phyloP scores from a whole-genome alignment of 2,113 vertebrate species.

The Uropsilus gracilis region DNA sequence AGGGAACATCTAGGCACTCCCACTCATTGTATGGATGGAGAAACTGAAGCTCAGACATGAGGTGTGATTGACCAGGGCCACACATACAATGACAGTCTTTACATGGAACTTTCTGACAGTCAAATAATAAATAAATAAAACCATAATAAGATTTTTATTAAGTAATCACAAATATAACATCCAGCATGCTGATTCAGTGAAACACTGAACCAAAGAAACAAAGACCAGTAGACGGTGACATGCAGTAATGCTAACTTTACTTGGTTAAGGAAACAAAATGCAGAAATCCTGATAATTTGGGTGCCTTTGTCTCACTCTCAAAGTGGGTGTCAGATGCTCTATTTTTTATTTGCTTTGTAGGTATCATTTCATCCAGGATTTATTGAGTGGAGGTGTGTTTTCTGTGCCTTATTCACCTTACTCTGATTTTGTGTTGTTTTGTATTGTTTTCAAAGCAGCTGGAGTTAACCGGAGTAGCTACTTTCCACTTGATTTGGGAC shows the following conservation, averaged over 20 bases:
- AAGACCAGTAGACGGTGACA: not conserved
- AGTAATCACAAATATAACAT: constrained; percentile 15
- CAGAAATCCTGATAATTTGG: rapidly evolving
- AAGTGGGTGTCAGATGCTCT: not conserved
- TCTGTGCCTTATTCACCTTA: not conserved
- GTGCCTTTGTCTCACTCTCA: not conserved
- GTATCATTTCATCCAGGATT: constrained; percentile 23
- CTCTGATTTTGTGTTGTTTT: too few relatives aligned
- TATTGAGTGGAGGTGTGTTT: not conserved
- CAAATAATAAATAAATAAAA: not conserved
- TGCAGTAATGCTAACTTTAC: constrained; percentile 33
- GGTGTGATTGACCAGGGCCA: not conserved
- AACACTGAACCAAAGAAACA: not conserved
- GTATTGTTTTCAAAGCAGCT: not conserved
- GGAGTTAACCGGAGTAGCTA: not conserved
- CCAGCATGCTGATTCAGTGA: too few relatives aligned
- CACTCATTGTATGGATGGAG: not conserved
- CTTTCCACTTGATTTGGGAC: not conserved
- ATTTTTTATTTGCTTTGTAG: not conserved
- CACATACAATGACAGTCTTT: not conserved
- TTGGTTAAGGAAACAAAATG: not conserved
- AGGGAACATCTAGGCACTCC: not conserved
- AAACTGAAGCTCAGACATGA: not conserved
- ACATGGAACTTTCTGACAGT: constrained; percentile 2
- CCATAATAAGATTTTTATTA: not conserved